Conservation (phyloP, 2,113 vertebrate genomes). For the Tyto alba region DNA sequence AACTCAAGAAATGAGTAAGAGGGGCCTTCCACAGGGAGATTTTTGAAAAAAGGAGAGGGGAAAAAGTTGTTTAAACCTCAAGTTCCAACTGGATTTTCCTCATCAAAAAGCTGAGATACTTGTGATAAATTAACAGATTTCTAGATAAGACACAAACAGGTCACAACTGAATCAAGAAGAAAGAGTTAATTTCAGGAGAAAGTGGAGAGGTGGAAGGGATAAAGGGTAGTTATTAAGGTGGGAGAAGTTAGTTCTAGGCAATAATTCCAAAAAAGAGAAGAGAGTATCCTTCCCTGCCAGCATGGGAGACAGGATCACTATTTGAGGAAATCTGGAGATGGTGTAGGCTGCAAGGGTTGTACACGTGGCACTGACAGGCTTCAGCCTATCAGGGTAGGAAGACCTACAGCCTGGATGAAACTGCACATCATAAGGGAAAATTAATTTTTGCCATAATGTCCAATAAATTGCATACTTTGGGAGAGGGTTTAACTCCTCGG, state of each 20-base stretch:
- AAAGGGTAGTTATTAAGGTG: background rate
- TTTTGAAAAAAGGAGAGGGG: background rate
- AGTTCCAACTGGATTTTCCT: background rate
- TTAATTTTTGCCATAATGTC: background rate
- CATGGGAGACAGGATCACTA: rapidly evolving
- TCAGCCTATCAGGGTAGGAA: background rate
- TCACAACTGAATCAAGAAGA: background rate
- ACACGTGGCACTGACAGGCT: rapidly evolving
- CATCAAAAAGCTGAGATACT: background rate
- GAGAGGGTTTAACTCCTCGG: background rate
- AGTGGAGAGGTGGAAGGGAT: background rate
- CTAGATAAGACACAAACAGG: background rate
- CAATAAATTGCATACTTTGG: background rate
- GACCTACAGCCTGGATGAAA: background rate
- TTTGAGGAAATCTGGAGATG: background rate
- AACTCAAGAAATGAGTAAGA: background rate
- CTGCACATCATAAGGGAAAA: rapidly evolving
- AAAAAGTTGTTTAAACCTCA: background rate
- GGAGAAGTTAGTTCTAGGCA: background rate
- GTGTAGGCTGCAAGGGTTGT: background rate
- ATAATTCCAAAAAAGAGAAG: background rate
- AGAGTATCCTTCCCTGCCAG: background rate
- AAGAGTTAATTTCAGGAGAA: background rate
- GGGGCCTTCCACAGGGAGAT: background rate
- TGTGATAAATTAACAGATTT: background rate